A percentile compares a stretch with the other conserved stretches of the same genome.
Conservation (phyloP, 1,140 invertebrate species). For the Tachypleus tridentatus region DNA sequence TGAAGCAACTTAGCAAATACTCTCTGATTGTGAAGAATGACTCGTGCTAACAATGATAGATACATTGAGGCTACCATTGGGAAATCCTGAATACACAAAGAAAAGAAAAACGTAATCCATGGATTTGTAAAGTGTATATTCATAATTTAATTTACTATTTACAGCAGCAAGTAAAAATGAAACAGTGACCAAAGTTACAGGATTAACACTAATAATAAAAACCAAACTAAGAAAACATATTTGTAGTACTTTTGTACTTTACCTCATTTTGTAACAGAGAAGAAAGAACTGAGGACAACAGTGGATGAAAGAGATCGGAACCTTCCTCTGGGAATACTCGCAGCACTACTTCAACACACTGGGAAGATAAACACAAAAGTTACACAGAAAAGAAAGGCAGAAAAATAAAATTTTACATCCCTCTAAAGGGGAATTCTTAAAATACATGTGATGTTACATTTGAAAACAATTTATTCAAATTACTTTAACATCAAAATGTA, state of each 20-base stretch:
- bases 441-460: no score
- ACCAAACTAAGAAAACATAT: no score
- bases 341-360: slow-evolving; percentile 33
- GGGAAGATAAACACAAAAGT: slow-evolving; percentile 1
- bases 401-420: no score
- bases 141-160: no score
- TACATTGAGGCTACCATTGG: slow-evolving; percentile 61
- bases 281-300: slow-evolving; percentile 30
- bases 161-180: slow-evolving; percentile 1
- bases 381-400: no score
- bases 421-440: no score
- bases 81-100: slow-evolving; percentile 42
- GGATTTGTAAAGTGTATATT: slow-evolving; percentile 1
- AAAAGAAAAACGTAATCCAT: slow-evolving; percentile 5
- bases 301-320: slow-evolving; percentile 30
- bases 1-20: slow-evolving; percentile 31
- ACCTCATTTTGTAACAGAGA: slow-evolving; percentile 44
- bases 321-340: slow-evolving; percentile 38
- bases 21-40: slow-evolving; percentile 58
- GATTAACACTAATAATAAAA: slow-evolving; percentile 26
- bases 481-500: no score
- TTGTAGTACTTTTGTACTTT: no score
- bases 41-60: slow-evolving; percentile 58
- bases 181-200: slow-evolving; percentile 44
- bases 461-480: no score